phyloP scores from a whole-genome alignment of 2,888 invertebrate species.

The Pseudococcus jackbeardsleyi region DNA sequence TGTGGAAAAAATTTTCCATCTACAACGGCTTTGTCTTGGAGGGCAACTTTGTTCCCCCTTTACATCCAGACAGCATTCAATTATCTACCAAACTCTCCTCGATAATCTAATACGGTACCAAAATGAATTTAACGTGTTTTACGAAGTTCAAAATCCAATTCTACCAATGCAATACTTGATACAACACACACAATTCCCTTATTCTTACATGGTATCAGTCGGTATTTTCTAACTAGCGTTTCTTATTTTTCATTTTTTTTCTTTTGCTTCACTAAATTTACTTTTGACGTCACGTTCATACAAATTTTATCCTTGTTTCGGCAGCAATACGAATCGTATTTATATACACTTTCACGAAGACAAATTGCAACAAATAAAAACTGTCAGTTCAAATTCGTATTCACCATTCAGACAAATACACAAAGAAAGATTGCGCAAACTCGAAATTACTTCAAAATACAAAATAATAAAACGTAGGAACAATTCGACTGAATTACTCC shows the following conservation, averaged over 20 bases:
- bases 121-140: constrained; percentile 15
- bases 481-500: not conserved
- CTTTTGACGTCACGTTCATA: constrained; percentile 3
- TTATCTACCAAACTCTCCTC: constrained; percentile 9
- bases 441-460: not conserved
- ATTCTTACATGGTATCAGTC: constrained; percentile 17
- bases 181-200: not conserved
- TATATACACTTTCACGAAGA: not conserved
- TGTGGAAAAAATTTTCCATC: not conserved
- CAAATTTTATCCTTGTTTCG: constrained; percentile 10
- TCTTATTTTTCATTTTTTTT: constrained; percentile 10
- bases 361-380: constrained; percentile 10
- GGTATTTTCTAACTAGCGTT: constrained; percentile 13
- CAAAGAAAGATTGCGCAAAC: not conserved
- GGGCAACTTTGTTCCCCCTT: not conserved
- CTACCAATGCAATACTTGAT: not conserved
- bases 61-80: constrained; percentile 29
- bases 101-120: constrained; percentile 29
- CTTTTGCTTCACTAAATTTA: constrained; percentile 10
- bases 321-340: constrained; percentile 10
- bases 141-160: constrained; percentile 16
- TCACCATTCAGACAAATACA: not conserved
- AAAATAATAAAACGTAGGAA: not conserved
- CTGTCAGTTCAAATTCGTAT: not conserved
- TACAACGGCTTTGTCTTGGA: not conserved